Base-by-base conservation (phyloP, 2,888 invertebrate species). In the Argyra leucocephala region DNA sequence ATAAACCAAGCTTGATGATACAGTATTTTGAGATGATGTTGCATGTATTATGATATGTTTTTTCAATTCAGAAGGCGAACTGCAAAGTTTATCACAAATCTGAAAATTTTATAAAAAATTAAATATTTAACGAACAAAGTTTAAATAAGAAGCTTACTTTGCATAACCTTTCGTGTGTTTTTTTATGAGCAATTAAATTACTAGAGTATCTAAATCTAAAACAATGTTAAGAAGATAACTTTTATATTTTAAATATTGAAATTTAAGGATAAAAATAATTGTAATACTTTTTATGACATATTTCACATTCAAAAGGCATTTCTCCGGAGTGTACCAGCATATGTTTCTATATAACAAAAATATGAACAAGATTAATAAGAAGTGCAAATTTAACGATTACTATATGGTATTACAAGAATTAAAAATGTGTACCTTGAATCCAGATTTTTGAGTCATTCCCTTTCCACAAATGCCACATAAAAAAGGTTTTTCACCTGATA, bases 241-340 rank as follows among this genome's bases (percentile, higher is more conserved):
- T 18, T 78, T 18, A 1, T 48, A 3, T 12, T 9, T 48, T 48
- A 48, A 37, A 37, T 37, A 15, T 37, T 9, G 10, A 37, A 9
- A 48, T 18, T 48, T n/a, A 48, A 48, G 18, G 18, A 18, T 12
- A 1, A 18, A 37, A 37, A 26, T 6, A 37, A 37, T 12, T 37
- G 10, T 9, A 48, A 48, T 48, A 48, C 48, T 23, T 23, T 57
- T 72, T 70, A n/a, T 66, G 62, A 66, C 71, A 71, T 22, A 69
- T 23, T 57, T 73, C 66, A 66, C 72, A 72, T 36, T 70, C 62
- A 61, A 73, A 75, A 0, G 75, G 75, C 22, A 71, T 71, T 66
- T 78, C 79, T 1, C 78, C 79, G 0, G 78, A 77, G 63, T 79
- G 79, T 1, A 74, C 75, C 10, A 79, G 71, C 78, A 78, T 74